A percentile compares a stretch with the other conserved stretches of the same genome.
These are phyloP conservation scores for Drosophila ercepeae DNA, from an alignment of 1,140 invertebrate species.

Conservation along the genomic window DNA sequence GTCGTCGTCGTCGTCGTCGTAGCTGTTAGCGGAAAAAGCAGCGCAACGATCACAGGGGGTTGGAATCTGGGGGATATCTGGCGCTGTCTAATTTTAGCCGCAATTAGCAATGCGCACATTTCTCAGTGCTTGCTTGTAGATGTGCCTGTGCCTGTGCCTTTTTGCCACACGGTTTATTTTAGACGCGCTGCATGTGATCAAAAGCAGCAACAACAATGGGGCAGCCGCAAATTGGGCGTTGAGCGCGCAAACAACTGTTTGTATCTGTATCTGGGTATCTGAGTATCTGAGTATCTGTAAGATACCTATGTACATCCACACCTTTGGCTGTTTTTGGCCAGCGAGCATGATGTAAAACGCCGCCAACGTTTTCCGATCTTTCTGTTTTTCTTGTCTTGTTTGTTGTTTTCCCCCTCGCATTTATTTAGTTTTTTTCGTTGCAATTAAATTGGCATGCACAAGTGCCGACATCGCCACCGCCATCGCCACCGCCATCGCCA, in stretches of 20 bases:
- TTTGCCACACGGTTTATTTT: conserved; percentile 79
- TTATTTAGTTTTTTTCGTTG: conserved; percentile 45
- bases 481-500: background rate
- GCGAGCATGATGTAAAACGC: conserved; percentile 60
- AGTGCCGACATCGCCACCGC: conserved; percentile 56
- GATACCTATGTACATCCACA: conserved; percentile 62
- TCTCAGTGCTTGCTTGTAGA: conserved; percentile 51
- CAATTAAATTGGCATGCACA: conserved; percentile 82
- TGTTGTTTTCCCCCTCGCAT: conserved; percentile 15
- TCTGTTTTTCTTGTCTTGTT: background rate
- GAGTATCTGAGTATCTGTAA: conserved; percentile 32
- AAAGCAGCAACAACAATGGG: conserved; percentile 36
- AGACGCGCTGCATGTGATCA: conserved; percentile 75
- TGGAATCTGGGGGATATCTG: conserved; percentile 17
- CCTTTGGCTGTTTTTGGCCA: conserved; percentile 80
- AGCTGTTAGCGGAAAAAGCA: conserved; percentile 31
- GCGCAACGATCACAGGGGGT: conserved; percentile 25
- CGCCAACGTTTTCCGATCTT: conserved; percentile 54
- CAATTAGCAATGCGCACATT: conserved; percentile 82
- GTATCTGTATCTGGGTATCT: conserved; percentile 30
- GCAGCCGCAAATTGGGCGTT: conserved; percentile 59
- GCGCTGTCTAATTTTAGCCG: conserved; percentile 69
- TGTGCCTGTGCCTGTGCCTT: conserved; percentile 78
- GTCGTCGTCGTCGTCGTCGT: conserved; percentile 4
- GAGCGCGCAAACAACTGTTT: conserved; percentile 49